A percentile compares a stretch with the other conserved stretches of the same genome.
Conservation (phyloP, 2,888 invertebrate species). For the Athalia rosae region DNA sequence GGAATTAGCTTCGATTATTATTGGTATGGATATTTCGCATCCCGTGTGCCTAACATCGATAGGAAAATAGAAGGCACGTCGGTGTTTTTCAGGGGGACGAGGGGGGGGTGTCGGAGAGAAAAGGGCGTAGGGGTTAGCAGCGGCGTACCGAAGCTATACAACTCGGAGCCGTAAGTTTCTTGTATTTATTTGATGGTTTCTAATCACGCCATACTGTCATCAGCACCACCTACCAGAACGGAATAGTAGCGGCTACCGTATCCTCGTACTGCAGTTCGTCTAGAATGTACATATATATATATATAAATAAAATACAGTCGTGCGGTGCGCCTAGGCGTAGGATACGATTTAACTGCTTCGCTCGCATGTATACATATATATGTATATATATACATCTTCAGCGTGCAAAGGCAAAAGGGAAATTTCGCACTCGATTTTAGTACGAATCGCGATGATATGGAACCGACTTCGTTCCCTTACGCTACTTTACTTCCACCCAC, state of each 20-base stretch:
- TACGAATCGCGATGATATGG: no score
- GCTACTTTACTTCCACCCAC: no score
- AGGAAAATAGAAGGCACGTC: not conserved
- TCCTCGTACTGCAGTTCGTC: not conserved
- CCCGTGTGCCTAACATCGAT: no score
- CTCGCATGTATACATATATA: no score
- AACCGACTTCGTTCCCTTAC: no score
- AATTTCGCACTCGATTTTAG: no score
- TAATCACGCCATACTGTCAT: conserved; percentile 73
- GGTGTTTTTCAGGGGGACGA: conserved; percentile 5
- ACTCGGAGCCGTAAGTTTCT: conserved; percentile 6
- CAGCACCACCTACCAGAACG: conserved; percentile 57
- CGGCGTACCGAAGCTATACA: not conserved
- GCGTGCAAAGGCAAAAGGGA: no score
- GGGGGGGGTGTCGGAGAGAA: not conserved
- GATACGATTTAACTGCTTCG: no score
- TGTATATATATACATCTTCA: no score
- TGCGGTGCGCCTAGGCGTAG: no score
- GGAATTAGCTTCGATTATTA: no score
- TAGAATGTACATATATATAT: not conserved
- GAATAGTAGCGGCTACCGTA: not conserved
- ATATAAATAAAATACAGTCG: not conserved
- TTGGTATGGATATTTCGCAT: no score
- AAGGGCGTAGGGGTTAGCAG: not conserved
- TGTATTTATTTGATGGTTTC: conserved; percentile 72